Evolutionary conservation across 2,797 vertebrate species (phyloP).

Genomic region (Lophotriccus pileatus): DNA sequence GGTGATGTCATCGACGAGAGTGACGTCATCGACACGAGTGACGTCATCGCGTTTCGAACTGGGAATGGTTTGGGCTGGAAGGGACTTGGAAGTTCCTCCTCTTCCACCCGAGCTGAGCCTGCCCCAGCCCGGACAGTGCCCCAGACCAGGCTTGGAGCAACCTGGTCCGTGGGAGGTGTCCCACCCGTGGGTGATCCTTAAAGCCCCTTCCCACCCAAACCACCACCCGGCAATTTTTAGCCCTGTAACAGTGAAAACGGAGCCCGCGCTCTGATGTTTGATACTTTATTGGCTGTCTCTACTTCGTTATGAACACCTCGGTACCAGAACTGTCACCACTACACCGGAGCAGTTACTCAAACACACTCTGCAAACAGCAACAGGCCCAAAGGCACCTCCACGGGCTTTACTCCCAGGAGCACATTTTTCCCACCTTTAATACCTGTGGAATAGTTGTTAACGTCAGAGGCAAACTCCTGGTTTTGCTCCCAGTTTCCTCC

Average conservation of each 20-base stretch:
- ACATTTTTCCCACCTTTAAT: neutral
- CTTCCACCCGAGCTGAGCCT: neutral
- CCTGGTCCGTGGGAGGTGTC: neutral
- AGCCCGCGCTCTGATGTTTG: rapidly evolving
- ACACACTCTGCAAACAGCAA: neutral
- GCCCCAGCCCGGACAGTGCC: no score
- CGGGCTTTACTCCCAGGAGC: rapidly evolving
- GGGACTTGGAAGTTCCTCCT: rapidly evolving
- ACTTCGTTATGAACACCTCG: neutral
- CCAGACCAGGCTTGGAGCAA: neutral
- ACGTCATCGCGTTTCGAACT: neutral
- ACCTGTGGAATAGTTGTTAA: neutral
- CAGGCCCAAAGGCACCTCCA: rapidly evolving
- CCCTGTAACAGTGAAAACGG: rapidly evolving
- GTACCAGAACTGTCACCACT: neutral
- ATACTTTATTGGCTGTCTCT: neutral
- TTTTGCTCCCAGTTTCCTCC: neutral
- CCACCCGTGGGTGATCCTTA: neutral
- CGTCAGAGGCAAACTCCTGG: neutral
- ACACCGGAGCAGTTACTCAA: neutral
- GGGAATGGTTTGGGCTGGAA: rapidly evolving
- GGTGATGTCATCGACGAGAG: neutral
- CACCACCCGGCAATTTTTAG: rapidly evolving
- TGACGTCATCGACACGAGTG: neutral
- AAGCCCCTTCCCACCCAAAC: neutral